Evolutionary conservation across 2,888 invertebrate species (phyloP), one percentile per base, ranked within the genome.

Genomic region (Resseliella maxima): DNA sequence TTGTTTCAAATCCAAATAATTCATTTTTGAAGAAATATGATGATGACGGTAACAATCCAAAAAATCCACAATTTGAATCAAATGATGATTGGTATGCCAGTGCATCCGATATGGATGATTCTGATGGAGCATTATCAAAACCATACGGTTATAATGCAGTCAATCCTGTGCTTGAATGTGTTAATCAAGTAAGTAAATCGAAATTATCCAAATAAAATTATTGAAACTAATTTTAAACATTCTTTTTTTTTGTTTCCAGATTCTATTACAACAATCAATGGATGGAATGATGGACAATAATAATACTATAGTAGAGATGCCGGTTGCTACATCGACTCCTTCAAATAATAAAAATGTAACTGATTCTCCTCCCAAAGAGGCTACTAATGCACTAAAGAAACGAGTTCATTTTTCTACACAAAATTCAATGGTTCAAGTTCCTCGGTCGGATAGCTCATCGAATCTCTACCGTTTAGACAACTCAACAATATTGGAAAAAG

Each of bases 91-190:
- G 96, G 96, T 96, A 96, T 90, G 94, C 94, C 21, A 95, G 94
- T 89, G 94, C 94, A 27, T 95, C 95, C 89, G 96, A 95, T 89
- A 94, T 94, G 83, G 96, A 96, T 89, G 95, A 95, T 88, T 88
- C 88, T 64, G 89, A 88, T 87, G 88, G 88, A 64, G 87, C 89
- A 0, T 64, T 88, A 10, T 88, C 89, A 5, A 91, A 91, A 85
- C 88, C 90, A 0, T 91, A 91, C 87, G 89, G 89, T 0, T 90
- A 94, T 87, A 94, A 94, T 87, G 93, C 94, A 35, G 95, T 96
- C 88, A 96, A 96, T 91, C 96, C 96, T 0, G 96, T 96, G 10
- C 91, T 96, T 86, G 96, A 96, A 90, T 96, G 96, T 89, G 96
- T 96, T 88, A 96, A 96, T 91, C 96, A 91, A 86, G 87, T 87